phyloP scores from a whole-genome alignment of 2,797 vertebrate species.

The Capromys pilorides region DNA sequence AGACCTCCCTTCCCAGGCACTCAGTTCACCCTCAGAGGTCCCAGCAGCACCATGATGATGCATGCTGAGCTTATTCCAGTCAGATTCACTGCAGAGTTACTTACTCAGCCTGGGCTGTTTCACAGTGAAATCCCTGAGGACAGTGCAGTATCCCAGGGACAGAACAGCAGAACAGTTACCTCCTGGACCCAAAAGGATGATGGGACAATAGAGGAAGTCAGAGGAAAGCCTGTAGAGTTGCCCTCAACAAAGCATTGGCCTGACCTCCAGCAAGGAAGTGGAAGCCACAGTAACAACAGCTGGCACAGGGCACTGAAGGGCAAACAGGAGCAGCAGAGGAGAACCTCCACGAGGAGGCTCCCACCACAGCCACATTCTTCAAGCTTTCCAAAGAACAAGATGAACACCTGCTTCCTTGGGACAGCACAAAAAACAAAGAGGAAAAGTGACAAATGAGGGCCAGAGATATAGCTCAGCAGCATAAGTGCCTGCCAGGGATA shows the following conservation, averaged over 20 bases:
- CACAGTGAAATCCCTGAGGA: not conserved
- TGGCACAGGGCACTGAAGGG: rapidly evolving
- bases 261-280: not conserved
- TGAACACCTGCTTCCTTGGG: not conserved
- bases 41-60: not conserved
- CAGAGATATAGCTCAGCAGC: no score
- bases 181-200: not conserved
- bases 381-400: not conserved
- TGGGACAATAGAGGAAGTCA: not conserved
- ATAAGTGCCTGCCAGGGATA: no score
- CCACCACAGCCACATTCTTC: not conserved
- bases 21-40: not conserved
- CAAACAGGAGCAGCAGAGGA: not conserved
- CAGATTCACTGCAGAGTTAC: not conserved
- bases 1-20: not conserved
- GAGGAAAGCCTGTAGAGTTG: not conserved
- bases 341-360: not conserved
- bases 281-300: not conserved
- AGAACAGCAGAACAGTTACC: not conserved
- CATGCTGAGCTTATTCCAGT: not conserved
- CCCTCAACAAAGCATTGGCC: not conserved
- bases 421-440: not conserved
- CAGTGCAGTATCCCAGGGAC: not conserved
- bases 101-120: not conserved
- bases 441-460: not conserved